Base-by-base conservation (phyloP, 2,797 vertebrate species). In the Acanthurus lineatus region DNA sequence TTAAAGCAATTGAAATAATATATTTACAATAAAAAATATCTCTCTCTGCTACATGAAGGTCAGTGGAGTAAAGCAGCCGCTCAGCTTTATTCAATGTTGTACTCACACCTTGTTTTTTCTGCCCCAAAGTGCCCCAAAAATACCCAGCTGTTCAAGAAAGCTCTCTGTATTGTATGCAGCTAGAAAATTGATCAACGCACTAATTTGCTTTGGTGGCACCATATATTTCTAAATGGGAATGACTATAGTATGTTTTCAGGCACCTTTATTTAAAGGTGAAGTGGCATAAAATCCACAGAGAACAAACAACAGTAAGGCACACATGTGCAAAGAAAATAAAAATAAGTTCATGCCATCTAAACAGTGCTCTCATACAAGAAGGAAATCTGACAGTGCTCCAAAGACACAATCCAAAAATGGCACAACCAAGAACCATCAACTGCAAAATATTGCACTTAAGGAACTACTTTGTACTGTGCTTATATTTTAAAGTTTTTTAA, bases 211-310 rank as follows among this genome's bases (percentile, higher is more conserved):
- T 42, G 40, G 40, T 42, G 12, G 40, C 40, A 42, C 40, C 40
- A 11, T 12, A 42, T 9, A 42, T 73, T 42, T 62, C 42, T 72
- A 16, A 71, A 52, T 48, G 9, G 9, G 82, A 90, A 87, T 22
- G n/a, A 89, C 42, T 12, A 20, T 61, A 78, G 25, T 57, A 56
- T 71, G 65, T 82, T 91, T 84, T 89, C 68, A 90, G 69, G 85
- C 94, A 94, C 86, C 94, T 98, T 99, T 98, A 98, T 98, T 99
- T 94, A 91, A 95, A 96, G 96, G 96, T 95, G 95, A 91, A 70
- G 95, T 97, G 96, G 90, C 93, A 94, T 81, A 77, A 93, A 96
- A 95, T 72, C 91, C 94, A 92, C 49, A 88, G 94, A 96, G 90
- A 94, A 95, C 86, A 91, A 94, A 96, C 94, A 95, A 95, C 91